These are phyloP conservation scores for Oscheius sp. DNA, from an alignment of 2,888 invertebrate species.

Conservation along the genomic window DNA sequence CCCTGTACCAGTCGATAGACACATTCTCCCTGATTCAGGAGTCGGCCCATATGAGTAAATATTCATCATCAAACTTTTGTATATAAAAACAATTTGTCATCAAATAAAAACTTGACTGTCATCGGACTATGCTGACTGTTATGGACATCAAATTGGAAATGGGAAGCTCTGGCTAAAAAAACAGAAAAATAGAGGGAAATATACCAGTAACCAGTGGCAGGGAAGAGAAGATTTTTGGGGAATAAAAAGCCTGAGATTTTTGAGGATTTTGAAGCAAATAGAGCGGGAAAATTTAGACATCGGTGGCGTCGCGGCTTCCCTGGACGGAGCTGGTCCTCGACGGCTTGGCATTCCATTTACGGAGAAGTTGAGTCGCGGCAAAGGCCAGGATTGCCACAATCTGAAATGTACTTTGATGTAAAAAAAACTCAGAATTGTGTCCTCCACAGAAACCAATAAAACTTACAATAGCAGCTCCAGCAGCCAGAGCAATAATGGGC, in stretches of 20 bases:
- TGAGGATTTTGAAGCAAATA: not conserved
- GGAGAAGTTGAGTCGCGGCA: slow-evolving; percentile 44
- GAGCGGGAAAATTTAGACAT: slow-evolving; percentile 42
- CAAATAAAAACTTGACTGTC: not conserved
- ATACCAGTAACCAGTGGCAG: slow-evolving; percentile 29
- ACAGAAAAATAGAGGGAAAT: not conserved
- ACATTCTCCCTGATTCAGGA: not conserved
- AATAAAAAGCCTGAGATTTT: slow-evolving; percentile 17
- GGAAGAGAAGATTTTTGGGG: not conserved
- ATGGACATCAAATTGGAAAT: not conserved
- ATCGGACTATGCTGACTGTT: slow-evolving; percentile 14
- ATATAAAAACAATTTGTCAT: too few species aligned
- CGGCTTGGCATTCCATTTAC: slow-evolving; percentile 59
- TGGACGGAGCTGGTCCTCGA: slow-evolving; percentile 55
- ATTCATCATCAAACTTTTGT: not conserved
- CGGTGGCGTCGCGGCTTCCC: slow-evolving; percentile 56
- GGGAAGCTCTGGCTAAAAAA: slow-evolving; percentile 1
- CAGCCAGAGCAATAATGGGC: slow-evolving; percentile 52
- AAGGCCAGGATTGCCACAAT: slow-evolving; percentile 42
- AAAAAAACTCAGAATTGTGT: too few species aligned
- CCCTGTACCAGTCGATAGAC: not conserved
- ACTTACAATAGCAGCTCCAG: slow-evolving; percentile 47
- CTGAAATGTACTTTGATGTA: slow-evolving; percentile 6
- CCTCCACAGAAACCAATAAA: too few species aligned
- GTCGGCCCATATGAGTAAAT: not conserved